phyloP scores from a whole-genome alignment of 2,888 invertebrate species.

The Pyrocoelia pectoralis region DNA sequence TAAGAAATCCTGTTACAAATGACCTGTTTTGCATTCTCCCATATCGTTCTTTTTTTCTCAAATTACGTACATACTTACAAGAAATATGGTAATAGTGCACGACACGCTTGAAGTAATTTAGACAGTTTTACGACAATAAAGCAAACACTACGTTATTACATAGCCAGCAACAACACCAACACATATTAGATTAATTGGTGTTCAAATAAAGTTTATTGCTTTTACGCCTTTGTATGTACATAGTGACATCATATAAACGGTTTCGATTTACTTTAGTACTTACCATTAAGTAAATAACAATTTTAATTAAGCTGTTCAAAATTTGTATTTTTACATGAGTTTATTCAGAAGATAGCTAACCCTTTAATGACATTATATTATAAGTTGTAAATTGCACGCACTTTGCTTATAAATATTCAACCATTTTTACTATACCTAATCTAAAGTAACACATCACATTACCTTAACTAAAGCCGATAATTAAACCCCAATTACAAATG shows the following conservation, averaged over 20 bases:
- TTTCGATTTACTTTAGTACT: constrained; percentile 1
- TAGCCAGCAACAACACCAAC: constrained; percentile 22
- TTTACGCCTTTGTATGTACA: constrained; percentile 25
- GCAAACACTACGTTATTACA: constrained; percentile 23
- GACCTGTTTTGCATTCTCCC: constrained; percentile 35
- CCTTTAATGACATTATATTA: no score
- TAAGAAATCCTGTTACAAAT: constrained; percentile 31
- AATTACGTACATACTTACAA: constrained; percentile 20
- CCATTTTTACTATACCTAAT: no score
- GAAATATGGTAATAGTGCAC: constrained; percentile 28
- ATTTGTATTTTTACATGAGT: not conserved
- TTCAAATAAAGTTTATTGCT: constrained; percentile 33
- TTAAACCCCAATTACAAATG: no score
- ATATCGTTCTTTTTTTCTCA: constrained; percentile 26
- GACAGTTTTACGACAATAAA: constrained; percentile 28
- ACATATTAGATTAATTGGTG: constrained; percentile 35
- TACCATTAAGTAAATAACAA: not conserved
- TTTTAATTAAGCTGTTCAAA: not conserved
- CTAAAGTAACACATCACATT: no score
- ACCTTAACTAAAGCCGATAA: no score
- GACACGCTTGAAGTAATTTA: constrained; percentile 28
- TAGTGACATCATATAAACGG: constrained; percentile 25
- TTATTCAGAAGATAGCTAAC: not conserved
- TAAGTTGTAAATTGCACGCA: no score
- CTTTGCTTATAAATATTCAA: no score